Evolutionary conservation across 2,888 invertebrate genomes (phyloP).

Genomic region (Pterobdella sp.): DNA sequence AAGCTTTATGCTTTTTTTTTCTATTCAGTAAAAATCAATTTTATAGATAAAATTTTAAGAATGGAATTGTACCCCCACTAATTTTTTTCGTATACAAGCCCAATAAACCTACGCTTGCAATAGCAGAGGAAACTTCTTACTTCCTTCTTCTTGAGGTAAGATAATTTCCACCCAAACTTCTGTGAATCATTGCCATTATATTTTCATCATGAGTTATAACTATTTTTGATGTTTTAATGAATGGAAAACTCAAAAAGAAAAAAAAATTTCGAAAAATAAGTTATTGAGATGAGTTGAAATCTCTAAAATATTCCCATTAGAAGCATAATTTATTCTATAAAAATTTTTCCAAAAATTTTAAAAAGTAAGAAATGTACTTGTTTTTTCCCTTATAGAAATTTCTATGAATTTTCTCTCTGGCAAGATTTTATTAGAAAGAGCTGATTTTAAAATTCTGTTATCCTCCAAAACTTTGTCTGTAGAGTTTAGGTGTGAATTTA

Average conservation of each 20-base stretch:
- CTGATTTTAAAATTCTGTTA: constrained; percentile 66
- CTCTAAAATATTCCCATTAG: too few relatives aligned
- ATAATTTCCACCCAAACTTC: constrained; percentile 58
- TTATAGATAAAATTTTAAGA: too few relatives aligned
- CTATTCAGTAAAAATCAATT: too few relatives aligned
- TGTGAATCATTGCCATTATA: constrained; percentile 21
- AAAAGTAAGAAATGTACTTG: constrained; percentile 40
- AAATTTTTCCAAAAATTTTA: too few relatives aligned
- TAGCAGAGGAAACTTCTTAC: constrained; percentile 80
- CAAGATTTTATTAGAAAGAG: constrained; percentile 67
- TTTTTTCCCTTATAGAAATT: constrained; percentile 71
- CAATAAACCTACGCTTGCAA: constrained; percentile 70
- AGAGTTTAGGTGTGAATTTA: neutral
- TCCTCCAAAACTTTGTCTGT: constrained; percentile 60
- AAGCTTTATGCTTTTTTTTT: too few relatives aligned
- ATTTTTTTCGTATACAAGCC: too few relatives aligned
- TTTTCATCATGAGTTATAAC: neutral
- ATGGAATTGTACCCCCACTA: too few relatives aligned
- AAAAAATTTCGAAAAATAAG: too few relatives aligned
- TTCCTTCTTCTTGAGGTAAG: constrained; percentile 86
- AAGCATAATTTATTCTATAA: too few relatives aligned
- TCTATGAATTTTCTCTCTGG: constrained; percentile 80
- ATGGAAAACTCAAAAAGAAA: too few relatives aligned
- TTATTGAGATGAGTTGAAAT: too few relatives aligned
- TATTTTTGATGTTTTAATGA: neutral